A percentile compares a stretch with the other conserved stretches of the same genome.
Evolutionary conservation across 2,888 invertebrate species (phyloP).

Genomic region (Cancer borealis): DNA sequence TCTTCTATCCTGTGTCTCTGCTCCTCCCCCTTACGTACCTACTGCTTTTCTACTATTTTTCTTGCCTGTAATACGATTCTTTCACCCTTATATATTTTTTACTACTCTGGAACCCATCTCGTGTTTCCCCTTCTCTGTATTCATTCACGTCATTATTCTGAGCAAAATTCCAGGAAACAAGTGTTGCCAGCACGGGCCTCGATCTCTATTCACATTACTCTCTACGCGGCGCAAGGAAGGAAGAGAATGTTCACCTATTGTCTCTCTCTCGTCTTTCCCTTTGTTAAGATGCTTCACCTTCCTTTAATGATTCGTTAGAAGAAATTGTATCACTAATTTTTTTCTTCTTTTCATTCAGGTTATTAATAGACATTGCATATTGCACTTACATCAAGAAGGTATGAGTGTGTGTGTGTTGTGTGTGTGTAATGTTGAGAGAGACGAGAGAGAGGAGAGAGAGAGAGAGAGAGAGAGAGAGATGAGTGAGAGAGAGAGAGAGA

Average conservation of each 20-base stretch:
- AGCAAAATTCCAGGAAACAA: neutral
- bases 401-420: no score
- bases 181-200: neutral
- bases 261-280: neutral
- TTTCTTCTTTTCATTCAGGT: neutral
- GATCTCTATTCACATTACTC: neutral
- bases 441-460: neutral
- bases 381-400: neutral
- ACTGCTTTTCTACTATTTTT: neutral
- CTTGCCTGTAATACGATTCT: neutral
- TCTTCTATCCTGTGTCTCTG: neutral
- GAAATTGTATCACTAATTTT: neutral
- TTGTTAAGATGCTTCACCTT: neutral
- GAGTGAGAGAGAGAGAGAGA: neutral
- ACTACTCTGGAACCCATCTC: neutral
- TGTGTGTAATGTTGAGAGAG: neutral
- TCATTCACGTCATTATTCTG: constrained; percentile 5
- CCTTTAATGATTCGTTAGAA: neutral
- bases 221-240: neutral
- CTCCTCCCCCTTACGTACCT: neutral
- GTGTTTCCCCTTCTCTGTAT: neutral
- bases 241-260: neutral
- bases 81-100: neutral
- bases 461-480: no score
- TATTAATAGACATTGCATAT: neutral